Base-by-base conservation (phyloP, 64 coral and sea anemone genomes). In the Astreopora myriophthalma region DNA sequence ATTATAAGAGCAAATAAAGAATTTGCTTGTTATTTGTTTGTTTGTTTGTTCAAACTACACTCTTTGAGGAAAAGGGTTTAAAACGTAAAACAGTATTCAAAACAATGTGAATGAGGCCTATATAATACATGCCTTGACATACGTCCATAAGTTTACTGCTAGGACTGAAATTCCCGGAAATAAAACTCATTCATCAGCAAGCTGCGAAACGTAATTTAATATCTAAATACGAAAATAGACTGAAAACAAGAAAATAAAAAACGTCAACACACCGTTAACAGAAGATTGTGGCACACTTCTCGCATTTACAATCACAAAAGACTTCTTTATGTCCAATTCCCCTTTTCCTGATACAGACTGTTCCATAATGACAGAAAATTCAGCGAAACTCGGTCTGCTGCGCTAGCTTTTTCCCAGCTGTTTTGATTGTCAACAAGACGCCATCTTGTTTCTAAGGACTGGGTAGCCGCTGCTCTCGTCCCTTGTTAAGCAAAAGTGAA, bases 401-500 rank as follows among this genome's bases (percentile, higher is more conserved):
- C 23, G 23, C 51, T 46, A 58, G 13, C 52, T 11, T 58, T 58
- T 12, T 1, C 29, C 14, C 1, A 80, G 28, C 49, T 80, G 3
- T 34, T 13, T 80, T 80, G 51, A 37, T 82, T 82, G 55, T 82
- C 37, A 33, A 82, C 31, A 82, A 82, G 79, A 36, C 79, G 79
- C 79, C 79, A 82, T 82, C 30, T 82, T 82, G 79, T 82, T 63
- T 82, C 79, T 22, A 82, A 82, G 79, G 79, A 37, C 32, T n/a
- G 27, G 6, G 74, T 49, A 77, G 8, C 74, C 74, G 42, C 42
- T 48, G 25, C 42, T 77, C 20, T 66, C 2, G 4, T 23, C 16
- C 51, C n/a, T n/a, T n/a, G 10, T 3, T 19, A 2, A 55, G 3
- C 51, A 16, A 3, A 3, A 16, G 3, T 3, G 12, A 13, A 13